Evolutionary conservation across 2,113 vertebrate species (phyloP), one percentile per base, ranked within the genome.

Genomic region (Dolichallabes microphthalmus): DNA sequence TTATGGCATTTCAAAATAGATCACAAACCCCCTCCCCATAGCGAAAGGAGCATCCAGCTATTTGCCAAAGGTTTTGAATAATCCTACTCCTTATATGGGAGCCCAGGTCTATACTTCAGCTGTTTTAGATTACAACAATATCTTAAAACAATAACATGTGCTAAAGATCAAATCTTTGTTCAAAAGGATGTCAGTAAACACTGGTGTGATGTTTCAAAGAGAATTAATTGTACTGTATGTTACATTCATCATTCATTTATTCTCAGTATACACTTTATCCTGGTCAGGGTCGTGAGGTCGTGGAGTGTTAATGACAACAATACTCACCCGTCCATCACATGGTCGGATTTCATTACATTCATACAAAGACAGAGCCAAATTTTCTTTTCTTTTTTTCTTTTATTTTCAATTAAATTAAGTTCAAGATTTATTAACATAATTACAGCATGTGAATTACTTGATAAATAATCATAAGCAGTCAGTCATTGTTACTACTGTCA

Each of bases 381-480:
- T 80, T 57, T 2, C 27, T 66, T 84, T 82, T 86, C 82, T 78
- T 60, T 82, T 83, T 86, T 82, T 79, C 83, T 89, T 94, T 94
- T 94, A 93, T 93, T 94, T 89, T 19, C 89, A 90, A 91, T 89
- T 86, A 91, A 92, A 83, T 91, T 91, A 92, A 88, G 83, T 88
- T 91, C 90, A 87, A 92, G 83, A 87, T 85, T 89, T 91, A 91
- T 80, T 84, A 87, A 88, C 86, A 87, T 86, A 90, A 92, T 89
- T 89, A 91, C 92, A 93, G 90, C 80, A 91, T 85, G 1, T 91
- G 82, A 90, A 83, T 91, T 85, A 86, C 77, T 89, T 82, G 88
- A 90, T 92, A 90, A 89, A 89, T 88, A 86, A 86, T 83, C 75
- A 85, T 74, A 83, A 83, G 75, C 77, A 85, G 87, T 89, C 90